Conservation (phyloP, 2,113 vertebrate genomes). For the Neodon shergylaensis region DNA sequence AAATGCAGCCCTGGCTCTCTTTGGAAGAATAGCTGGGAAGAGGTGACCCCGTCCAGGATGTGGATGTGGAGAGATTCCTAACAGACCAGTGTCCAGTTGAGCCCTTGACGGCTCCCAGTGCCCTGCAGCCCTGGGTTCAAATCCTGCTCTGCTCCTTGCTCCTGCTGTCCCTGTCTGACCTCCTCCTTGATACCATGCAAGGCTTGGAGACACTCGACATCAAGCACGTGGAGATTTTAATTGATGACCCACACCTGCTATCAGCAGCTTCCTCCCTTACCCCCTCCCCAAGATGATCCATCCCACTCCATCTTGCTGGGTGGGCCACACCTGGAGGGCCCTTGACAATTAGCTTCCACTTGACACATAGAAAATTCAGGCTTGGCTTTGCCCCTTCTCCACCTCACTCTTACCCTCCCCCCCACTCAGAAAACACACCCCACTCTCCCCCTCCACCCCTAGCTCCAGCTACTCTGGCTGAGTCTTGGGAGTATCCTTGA, state of each 20-base stretch:
- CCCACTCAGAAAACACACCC: too few relatives aligned
- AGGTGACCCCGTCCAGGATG: background rate
- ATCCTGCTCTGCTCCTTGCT: background rate
- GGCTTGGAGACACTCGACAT: background rate
- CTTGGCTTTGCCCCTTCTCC: background rate
- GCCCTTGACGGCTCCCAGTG: background rate
- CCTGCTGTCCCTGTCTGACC: background rate
- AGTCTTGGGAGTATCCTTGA: background rate
- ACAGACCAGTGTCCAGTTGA: background rate
- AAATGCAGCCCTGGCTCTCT: background rate
- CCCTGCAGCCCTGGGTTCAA: background rate
- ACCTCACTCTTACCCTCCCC: fast-evolving
- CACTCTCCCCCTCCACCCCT: background rate
- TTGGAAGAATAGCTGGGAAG: background rate
- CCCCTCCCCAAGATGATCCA: background rate
- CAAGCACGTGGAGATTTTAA: background rate
- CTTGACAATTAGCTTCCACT: background rate
- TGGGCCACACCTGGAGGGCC: background rate
- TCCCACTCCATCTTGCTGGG: background rate
- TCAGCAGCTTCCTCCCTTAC: background rate
- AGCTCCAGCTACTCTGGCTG: background rate
- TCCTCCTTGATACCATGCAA: background rate
- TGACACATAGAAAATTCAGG: background rate
- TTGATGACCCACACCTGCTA: background rate
- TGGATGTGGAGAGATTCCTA: too few relatives aligned